A percentile compares a stretch with the other conserved stretches of the same genome.
phyloP scores from a whole-genome alignment of 2,797 vertebrate species.

The Cyprinodon diabolis region DNA sequence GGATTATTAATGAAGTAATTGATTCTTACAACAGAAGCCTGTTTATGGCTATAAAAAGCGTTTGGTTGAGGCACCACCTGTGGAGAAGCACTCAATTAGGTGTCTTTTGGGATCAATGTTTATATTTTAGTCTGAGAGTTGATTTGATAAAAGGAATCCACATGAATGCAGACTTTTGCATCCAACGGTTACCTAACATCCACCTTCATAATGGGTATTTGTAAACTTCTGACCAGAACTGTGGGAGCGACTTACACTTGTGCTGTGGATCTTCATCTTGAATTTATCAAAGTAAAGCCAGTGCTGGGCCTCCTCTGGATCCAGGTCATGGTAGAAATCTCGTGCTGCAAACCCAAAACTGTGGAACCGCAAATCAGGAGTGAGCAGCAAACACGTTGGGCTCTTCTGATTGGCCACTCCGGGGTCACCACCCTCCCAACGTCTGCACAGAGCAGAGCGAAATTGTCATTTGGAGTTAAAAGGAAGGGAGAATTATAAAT shows the following conservation, averaged over 20 bases:
- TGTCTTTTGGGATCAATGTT: background rate
- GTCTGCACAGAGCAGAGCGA: conserved; percentile 73
- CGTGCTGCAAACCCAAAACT: conserved; percentile 94
- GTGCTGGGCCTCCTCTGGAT: conserved; percentile 90
- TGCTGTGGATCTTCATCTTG: conserved; percentile 98
- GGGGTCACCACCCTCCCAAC: conserved; percentile 95
- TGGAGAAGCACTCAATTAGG: background rate
- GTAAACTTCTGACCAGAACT: background rate
- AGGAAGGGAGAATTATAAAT: background rate
- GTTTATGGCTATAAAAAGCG: background rate
- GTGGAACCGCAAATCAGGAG: conserved; percentile 91
- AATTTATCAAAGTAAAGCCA: conserved; percentile 99
- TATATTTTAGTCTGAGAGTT: no score
- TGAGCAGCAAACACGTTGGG: conserved; percentile 92
- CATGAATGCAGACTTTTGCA: background rate
- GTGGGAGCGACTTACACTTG: conserved; percentile 78
- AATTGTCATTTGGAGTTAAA: background rate
- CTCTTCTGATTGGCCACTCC: conserved; percentile 98
- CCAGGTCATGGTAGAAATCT: conserved; percentile 93
- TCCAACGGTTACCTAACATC: background rate
- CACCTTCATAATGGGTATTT: no score
- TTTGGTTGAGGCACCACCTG: background rate
- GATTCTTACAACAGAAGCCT: background rate
- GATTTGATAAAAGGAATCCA: background rate
- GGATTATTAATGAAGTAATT: background rate